A percentile compares a stretch with the other conserved stretches of the same genome.
Conservation (phyloP, 2,888 invertebrate genomes). For the Junonia oenone region DNA sequence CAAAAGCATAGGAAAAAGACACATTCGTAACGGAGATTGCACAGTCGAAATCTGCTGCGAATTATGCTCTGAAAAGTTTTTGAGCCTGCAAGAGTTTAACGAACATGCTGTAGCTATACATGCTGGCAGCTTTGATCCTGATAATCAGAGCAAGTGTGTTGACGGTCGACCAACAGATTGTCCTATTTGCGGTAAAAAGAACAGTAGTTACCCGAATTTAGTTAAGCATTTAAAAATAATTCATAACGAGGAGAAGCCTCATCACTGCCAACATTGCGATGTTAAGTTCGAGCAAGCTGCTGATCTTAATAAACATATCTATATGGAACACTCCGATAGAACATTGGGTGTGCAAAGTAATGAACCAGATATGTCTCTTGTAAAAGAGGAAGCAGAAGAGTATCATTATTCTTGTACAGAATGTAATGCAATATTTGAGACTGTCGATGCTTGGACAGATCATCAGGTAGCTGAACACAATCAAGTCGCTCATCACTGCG, state of each 20-base stretch:
- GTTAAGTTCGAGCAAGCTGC: conserved; percentile 75
- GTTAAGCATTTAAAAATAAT: conserved; percentile 77
- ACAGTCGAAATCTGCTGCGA: conserved; percentile 80
- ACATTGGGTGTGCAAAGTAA: conserved; percentile 45
- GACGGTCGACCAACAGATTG: conserved; percentile 75
- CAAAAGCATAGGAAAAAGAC: conserved; percentile 64
- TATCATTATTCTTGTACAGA: conserved; percentile 81
- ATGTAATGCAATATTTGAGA: conserved; percentile 79
- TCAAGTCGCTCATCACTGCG: conserved; percentile 76
- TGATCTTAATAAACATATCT: conserved; percentile 80
- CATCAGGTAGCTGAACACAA: conserved; percentile 79
- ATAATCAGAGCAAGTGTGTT: conserved; percentile 62
- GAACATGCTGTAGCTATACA: conserved; percentile 68
- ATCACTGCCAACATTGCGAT: conserved; percentile 81
- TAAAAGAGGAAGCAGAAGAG: conserved; percentile 73
- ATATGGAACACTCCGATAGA: conserved; percentile 76
- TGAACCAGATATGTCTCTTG: conserved; percentile 65
- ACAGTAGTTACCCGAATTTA: conserved; percentile 77
- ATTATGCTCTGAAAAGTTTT: conserved; percentile 66
- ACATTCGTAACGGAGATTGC: conserved; percentile 76
- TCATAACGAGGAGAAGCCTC: conserved; percentile 68
- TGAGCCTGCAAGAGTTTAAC: conserved; percentile 68
- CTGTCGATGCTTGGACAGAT: conserved; percentile 77
- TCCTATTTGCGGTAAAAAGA: conserved; percentile 76
- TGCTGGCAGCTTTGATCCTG: conserved; percentile 65